These are phyloP conservation scores for Clamator glandarius DNA, from an alignment of 2,797 vertebrate species.

Conservation along the genomic window DNA sequence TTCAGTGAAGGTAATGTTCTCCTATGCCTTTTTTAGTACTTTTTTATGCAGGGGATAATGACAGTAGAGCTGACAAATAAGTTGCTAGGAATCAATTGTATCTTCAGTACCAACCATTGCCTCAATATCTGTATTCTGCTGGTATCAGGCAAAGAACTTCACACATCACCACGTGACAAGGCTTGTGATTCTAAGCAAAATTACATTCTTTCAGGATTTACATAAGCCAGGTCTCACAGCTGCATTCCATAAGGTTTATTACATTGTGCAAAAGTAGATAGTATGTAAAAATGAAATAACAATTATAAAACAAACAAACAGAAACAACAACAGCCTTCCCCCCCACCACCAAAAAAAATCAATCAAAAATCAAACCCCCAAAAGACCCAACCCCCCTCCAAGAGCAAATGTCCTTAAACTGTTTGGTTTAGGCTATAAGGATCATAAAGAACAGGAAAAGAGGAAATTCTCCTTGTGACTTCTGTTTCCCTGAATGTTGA, in stretches of 20 bases:
- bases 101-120: not conserved
- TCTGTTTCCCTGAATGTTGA: not conserved
- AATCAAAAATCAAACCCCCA: not conserved
- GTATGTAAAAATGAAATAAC: not conserved
- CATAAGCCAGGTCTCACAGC: not conserved
- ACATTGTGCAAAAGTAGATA: not conserved
- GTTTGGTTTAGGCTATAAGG: not conserved
- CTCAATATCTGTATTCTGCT: conserved; percentile 10
- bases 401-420: not conserved
- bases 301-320: too few species aligned
- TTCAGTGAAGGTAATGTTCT: not conserved
- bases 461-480: not conserved
- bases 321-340: too few species aligned
- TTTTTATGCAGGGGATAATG: not conserved
- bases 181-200: conserved; percentile 19
- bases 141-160: not conserved
- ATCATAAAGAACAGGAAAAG: not conserved
- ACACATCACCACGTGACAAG: not conserved
- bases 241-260: not conserved
- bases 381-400: not conserved
- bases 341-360: too few species aligned
- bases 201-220: conserved; percentile 9
- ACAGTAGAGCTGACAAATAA: conserved; percentile 2
- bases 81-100: conserved; percentile 11
- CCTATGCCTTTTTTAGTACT: not conserved